Percentiles rank a stretch among this genome's conserved stretches.
phyloP scores from a whole-genome alignment of 2,797 vertebrate genomes.

The Synanceia verrucosa region DNA sequence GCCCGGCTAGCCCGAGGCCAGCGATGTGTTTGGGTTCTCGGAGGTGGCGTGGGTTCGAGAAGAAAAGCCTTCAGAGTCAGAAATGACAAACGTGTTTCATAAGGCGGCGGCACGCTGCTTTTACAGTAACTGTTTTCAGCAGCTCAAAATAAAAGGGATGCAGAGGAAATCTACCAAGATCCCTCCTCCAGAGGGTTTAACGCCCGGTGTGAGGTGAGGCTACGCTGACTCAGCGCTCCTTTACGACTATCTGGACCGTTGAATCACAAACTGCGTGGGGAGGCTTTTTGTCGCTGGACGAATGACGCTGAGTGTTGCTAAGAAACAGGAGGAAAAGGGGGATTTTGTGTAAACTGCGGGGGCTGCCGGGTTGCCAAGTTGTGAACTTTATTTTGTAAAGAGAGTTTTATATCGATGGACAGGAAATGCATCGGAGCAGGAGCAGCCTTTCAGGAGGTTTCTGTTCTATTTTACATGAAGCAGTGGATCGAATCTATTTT shows the following conservation, averaged over 20 bases:
- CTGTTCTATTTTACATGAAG: background rate
- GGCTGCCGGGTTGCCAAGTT: constrained; percentile 21
- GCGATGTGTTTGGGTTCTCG: background rate
- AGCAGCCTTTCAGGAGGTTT: background rate
- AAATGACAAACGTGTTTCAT: constrained; percentile 21
- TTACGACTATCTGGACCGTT: constrained; percentile 24
- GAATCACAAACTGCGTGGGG: constrained; percentile 49
- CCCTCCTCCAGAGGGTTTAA: background rate
- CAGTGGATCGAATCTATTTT: background rate
- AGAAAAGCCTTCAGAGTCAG: constrained; percentile 9
- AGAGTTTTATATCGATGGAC: background rate
- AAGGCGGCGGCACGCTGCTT: background rate
- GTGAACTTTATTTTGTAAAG: background rate
- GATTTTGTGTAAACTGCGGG: background rate
- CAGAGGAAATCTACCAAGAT: background rate
- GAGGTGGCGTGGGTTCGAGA: constrained; percentile 22
- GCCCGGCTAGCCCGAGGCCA: background rate
- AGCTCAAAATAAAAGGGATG: background rate
- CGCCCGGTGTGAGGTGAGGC: background rate
- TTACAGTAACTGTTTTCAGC: background rate
- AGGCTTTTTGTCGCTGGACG: background rate
- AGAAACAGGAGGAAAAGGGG: constrained; percentile 26
- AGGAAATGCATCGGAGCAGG: background rate
- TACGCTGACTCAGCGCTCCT: constrained; percentile 32
- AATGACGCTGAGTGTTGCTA: constrained; percentile 45